Evolutionary conservation across 2,888 invertebrate species (phyloP).

Genomic region (Heliothis peltigera): DNA sequence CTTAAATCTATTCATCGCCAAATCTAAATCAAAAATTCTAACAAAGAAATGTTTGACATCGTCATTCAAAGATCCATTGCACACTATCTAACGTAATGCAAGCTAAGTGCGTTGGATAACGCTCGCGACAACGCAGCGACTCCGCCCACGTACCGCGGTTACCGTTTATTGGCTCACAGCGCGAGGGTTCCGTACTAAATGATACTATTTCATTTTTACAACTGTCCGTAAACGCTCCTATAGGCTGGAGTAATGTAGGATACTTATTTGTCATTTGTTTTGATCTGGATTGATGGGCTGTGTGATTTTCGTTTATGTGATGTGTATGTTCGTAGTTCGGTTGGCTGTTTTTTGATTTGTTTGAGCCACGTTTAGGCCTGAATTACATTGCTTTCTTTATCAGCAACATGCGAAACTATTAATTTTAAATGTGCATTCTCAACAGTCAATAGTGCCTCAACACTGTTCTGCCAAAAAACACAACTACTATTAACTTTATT

Average conservation of each 20-base stretch:
- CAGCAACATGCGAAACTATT: too few species aligned
- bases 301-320: constrained; percentile 2
- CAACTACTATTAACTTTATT: too few species aligned
- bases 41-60: constrained; percentile 2
- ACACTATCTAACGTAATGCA: constrained; percentile 50
- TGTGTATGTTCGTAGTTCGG: not conserved
- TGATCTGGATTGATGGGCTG: constrained; percentile 34
- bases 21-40: too few species aligned
- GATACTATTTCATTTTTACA: constrained; percentile 58
- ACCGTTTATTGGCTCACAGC: constrained; percentile 74
- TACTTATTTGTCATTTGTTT: constrained; percentile 31
- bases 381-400: too few species aligned
- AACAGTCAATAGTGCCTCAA: too few species aligned
- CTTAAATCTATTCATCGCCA: too few species aligned
- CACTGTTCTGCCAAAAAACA: too few species aligned
- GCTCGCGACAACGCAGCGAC: constrained; percentile 68
- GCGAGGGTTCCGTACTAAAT: constrained; percentile 70
- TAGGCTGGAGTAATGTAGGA: constrained; percentile 46
- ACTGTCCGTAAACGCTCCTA: constrained; percentile 45
- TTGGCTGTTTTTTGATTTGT: too few species aligned
- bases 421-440: too few species aligned
- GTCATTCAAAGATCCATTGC: constrained; percentile 41
- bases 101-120: constrained; percentile 60
- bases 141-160: constrained; percentile 77
- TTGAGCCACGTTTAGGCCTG: too few species aligned